Percentiles rank a stretch among this genome's conserved stretches.
Conservation (phyloP, 2,797 vertebrate genomes). For the Myotis findleyi region DNA sequence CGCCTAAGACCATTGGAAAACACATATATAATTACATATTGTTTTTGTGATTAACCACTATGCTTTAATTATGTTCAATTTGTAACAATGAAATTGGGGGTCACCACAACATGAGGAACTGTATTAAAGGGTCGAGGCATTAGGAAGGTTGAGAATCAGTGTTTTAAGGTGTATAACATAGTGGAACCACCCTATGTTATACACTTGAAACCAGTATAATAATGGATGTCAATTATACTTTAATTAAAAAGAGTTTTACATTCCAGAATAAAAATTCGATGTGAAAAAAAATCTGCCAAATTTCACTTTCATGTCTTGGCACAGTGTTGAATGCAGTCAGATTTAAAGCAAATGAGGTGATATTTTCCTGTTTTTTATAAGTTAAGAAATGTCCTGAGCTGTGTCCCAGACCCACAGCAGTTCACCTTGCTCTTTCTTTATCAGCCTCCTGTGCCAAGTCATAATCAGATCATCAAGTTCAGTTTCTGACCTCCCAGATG, state of each 20-base stretch:
- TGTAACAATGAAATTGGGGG: no score
- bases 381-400: neutral
- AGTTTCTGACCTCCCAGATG: slow-evolving; percentile 64
- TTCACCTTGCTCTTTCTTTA: slow-evolving; percentile 47
- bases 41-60: no score
- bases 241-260: neutral
- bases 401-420: neutral
- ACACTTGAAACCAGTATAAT: neutral
- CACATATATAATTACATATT: no score
- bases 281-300: neutral
- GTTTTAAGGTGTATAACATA: neutral
- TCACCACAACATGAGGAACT: no score
- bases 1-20: no score
- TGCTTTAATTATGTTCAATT: no score
- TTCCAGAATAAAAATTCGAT: neutral
- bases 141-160: no score
- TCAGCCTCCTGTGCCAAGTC: slow-evolving; percentile 49
- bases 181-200: neutral
- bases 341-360: slow-evolving; percentile 11
- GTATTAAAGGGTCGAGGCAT: no score
- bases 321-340: neutral
- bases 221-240: neutral
- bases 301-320: slow-evolving; percentile 9
- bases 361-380: neutral
- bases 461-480: slow-evolving; percentile 57